Conservation (phyloP, 2,888 invertebrate genomes). For the Eupithecia inturbata region DNA sequence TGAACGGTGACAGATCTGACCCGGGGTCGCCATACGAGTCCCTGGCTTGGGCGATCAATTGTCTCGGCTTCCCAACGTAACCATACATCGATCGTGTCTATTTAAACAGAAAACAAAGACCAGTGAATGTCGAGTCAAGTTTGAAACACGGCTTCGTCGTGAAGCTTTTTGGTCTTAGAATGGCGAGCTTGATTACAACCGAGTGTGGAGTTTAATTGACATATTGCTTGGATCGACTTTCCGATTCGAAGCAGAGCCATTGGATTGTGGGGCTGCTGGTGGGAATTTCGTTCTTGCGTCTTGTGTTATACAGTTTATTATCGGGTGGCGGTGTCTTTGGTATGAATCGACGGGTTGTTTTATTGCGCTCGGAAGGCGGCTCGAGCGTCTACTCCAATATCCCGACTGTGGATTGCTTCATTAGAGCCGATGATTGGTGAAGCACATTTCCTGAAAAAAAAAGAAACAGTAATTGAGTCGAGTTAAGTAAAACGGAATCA, state of each 20-base stretch:
- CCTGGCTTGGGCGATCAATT: conserved; percentile 73
- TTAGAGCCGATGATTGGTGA: conserved; percentile 75
- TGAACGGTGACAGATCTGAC: conserved; percentile 74
- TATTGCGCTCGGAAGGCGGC: conserved; percentile 69
- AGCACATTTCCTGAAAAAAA: conserved; percentile 70
- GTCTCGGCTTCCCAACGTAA: conserved; percentile 67
- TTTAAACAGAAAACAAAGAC: conserved; percentile 47
- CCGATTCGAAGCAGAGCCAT: conserved; percentile 70
- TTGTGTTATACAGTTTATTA: conserved; percentile 60
- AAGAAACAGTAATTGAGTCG: conserved; percentile 57
- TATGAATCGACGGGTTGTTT: conserved; percentile 67
- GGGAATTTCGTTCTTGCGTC: conserved; percentile 53
- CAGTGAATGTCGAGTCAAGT: conserved; percentile 64
- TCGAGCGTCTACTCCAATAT: conserved; percentile 78
- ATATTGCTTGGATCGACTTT: conserved; percentile 73
- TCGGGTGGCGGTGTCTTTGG: conserved; percentile 53
- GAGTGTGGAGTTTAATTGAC: conserved; percentile 73
- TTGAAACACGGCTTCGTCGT: conserved; percentile 73
- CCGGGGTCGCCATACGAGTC: conserved; percentile 83
- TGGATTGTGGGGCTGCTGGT: conserved; percentile 59
- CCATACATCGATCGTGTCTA: conserved; percentile 78
- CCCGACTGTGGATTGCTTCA: conserved; percentile 81
- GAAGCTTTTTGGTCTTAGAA: conserved; percentile 68
- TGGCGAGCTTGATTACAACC: conserved; percentile 69
- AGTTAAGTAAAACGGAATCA: conserved; percentile 34